Evolutionary conservation across 2,888 invertebrate genomes (phyloP).

Genomic region (Epirrita christyi): DNA sequence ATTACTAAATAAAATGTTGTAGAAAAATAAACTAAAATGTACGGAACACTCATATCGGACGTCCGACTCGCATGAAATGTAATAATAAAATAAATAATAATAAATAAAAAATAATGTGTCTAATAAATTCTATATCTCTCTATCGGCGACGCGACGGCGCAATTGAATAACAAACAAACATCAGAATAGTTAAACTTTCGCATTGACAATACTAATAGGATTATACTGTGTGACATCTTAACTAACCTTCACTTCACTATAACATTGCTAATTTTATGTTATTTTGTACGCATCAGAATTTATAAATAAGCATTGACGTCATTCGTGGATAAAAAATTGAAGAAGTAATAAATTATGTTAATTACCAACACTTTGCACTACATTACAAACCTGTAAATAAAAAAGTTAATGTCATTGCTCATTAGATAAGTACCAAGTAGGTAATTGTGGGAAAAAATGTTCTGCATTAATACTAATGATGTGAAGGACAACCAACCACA

Average conservation of each 20-base stretch:
- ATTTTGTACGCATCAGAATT: background rate
- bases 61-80: too few species aligned
- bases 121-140: too few species aligned
- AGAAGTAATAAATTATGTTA: background rate
- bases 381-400: slow-evolving; percentile 1
- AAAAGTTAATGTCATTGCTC: background rate
- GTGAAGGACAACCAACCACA: too few species aligned
- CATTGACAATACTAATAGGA: background rate
- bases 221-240: background rate
- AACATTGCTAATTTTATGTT: background rate
- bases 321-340: slow-evolving; percentile 2
- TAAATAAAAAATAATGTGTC: too few species aligned
- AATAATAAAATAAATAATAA: too few species aligned
- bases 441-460: background rate
- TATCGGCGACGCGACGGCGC: too few species aligned
- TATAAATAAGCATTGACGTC: slow-evolving; percentile 12
- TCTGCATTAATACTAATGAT: background rate
- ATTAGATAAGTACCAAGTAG: background rate
- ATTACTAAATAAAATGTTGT: too few species aligned
- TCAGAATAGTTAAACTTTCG: too few species aligned
- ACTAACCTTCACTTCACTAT: background rate
- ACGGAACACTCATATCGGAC: too few species aligned
- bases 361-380: slow-evolving; percentile 1
- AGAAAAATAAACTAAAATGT: too few species aligned
- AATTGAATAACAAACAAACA: too few species aligned